Base-by-base conservation (phyloP, 2,888 invertebrate species). In the Coenonympha arcania region DNA sequence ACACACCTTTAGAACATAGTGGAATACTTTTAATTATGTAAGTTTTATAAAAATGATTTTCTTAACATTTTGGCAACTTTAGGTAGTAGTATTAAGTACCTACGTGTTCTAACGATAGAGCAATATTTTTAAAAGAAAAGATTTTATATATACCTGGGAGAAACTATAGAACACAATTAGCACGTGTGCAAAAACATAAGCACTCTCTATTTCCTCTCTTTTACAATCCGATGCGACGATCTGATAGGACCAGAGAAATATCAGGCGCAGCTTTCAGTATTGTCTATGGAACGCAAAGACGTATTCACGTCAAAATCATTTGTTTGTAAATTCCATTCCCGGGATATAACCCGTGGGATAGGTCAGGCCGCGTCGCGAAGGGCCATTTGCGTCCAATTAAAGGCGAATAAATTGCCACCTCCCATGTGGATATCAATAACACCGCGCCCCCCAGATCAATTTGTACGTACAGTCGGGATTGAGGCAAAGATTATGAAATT, bases 381-480 rank as follows among this genome's bases (percentile, higher is more conserved):
- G 59, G 59, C 62, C 58, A 63, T 64, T 65, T 59, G 63, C 61
- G 65, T 69, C 76, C 76, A 73, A 78, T 78, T 76, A 75, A 67
- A 74, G 57, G 61, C 59, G 66, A 71, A 76, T 75, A 73, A 72
- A 76, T 71, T 70, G 70, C 66, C 71, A 63, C 74, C 75, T 71
- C 72, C 73, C 71, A 71, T 71, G 71, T 69, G 71, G 69, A 71
- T 76, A 76, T 76, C 75, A 76, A 78, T 77, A 73, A 72, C 66
- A 66, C 61, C 61, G 58, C 56, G 61, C 61, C 65, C 65, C 66
- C 66, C 65, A 67, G 70, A 74, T 69, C 68, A 69, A 75, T 74
- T 77, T 75, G 75, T 73, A 69, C 69, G 63, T 66, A 65, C 66
- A 61, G 60, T 60, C 63, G 64, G 66, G 65, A 62, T 57, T 59